Evolutionary conservation across 1,140 invertebrate species (phyloP), one percentile per base, ranked within the genome.

Genomic region (Bombus cullumanus): DNA sequence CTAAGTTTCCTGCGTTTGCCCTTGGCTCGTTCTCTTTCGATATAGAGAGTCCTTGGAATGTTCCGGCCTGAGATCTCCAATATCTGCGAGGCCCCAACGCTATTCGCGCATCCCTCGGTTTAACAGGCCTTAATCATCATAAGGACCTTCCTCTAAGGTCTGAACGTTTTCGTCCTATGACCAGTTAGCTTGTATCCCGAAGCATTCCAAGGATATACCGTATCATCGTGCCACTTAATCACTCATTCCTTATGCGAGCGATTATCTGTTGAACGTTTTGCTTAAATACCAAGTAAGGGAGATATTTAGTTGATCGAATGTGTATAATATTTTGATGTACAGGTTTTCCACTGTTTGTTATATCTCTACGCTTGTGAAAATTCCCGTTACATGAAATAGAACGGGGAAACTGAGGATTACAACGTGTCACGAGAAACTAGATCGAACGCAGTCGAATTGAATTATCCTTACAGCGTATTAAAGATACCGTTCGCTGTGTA

Each of bases 71-170:
- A 85, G 91, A 92, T 92, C 89, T 89, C 89, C 92, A 88, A 92
- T 93, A 93, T 92, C 92, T 89, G 72, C 89, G 89, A 87, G 75
- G 87, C 47, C 82, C 75, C 86, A 76, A 86, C 88, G 92, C 92
- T 92, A 93, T 92, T 83, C 89, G 90, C 88, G 80, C 91, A 89
- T 92, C 93, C 88, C 92, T 93, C 87, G 78, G 77, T 88, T 92
- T 93, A 93, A 93, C 91, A 89, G 91, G 91, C 91, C 91, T 94
- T 93, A 94, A 94, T 93, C 91, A 92, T 92, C 85, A 92, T 91
- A 92, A 93, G 92, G 89, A 90, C 80, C 79, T 92, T 81, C 86
- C 89, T 90, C 75, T 8, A 53, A 53, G 81, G 88, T 85, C 79
- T 68, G 81, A 90, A 83, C 90, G 89, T 92, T 92, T 92, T 90